A percentile compares a stretch with the other conserved stretches of the same genome.
Conservation (phyloP, 2,888 invertebrate genomes). For the Trichogramma evanescens region DNA sequence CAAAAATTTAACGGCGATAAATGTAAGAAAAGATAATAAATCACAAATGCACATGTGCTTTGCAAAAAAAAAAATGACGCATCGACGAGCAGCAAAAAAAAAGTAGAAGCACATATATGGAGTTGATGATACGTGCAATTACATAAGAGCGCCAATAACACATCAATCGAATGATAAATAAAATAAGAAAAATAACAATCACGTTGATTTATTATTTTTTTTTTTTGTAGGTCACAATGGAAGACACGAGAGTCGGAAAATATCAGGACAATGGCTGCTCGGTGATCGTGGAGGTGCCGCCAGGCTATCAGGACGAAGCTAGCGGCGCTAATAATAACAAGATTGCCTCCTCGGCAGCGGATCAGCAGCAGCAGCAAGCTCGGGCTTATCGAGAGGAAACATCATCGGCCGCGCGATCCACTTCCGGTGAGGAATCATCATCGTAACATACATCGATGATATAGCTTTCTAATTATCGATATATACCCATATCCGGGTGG, state of each 20-base stretch:
- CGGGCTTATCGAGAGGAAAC: slow-evolving; percentile 49
- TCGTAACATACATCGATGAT: not conserved
- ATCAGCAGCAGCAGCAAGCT: slow-evolving; percentile 43
- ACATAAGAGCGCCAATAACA: no score
- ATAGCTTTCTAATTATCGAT: not conserved
- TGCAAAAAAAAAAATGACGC: no score
- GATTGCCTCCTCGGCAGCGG: slow-evolving; percentile 2
- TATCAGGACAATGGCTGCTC: slow-evolving; percentile 40
- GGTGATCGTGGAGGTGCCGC: slow-evolving; percentile 41
- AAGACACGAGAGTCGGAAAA: slow-evolving; percentile 34
- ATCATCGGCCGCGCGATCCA: not conserved
- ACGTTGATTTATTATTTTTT: not conserved
- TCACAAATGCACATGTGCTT: no score
- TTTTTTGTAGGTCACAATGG: slow-evolving; percentile 39
- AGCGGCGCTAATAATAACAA: slow-evolving; percentile 32
- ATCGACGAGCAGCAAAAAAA: no score
- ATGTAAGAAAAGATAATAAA: no score
- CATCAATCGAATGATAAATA: no score
- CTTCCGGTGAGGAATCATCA: slow-evolving; percentile 27
- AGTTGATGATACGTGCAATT: no score
- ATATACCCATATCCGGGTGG: not conserved
- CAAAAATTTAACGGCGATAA: no score
- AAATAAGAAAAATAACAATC: no score
- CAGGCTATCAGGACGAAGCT: slow-evolving; percentile 35
- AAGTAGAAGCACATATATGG: no score